Conservation (phyloP, 2,797 vertebrate species). For the Anabacerthia variegaticeps region DNA sequence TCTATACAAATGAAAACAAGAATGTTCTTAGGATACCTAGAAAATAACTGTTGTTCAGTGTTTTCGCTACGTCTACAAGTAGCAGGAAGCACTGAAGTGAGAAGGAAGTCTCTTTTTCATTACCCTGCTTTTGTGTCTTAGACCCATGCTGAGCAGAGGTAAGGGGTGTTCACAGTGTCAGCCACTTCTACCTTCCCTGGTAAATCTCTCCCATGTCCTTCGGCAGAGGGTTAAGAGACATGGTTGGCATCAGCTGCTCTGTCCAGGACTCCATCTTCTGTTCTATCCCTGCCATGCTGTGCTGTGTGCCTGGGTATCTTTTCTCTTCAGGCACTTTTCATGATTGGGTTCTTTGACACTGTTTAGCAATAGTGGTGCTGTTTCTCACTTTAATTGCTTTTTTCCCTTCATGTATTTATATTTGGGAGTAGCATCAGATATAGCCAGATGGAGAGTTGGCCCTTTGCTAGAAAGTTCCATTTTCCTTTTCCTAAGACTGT, state of each 20-base stretch:
- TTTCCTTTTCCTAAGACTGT: neutral
- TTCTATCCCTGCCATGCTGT: neutral
- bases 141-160: neutral
- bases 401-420: constrained; percentile 21
- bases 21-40: neutral
- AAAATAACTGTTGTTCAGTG: neutral
- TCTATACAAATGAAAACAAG: neutral
- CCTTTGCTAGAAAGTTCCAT: neutral
- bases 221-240: neutral
- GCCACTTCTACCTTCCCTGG: neutral
- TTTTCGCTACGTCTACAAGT: neutral
- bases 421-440: neutral
- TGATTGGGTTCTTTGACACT: neutral
- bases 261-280: neutral
- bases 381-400: neutral
- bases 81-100: neutral
- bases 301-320: neutral
- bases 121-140: neutral
- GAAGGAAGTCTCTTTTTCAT: neutral
- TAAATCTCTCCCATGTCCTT: neutral
- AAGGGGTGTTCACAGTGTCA: neutral
- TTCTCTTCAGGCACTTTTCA: neutral
- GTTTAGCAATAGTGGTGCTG: neutral
- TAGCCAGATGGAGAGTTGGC: constrained; percentile 37
- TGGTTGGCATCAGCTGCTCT: neutral